Percentiles rank a stretch among this genome's conserved stretches.
These are phyloP conservation scores for Zelleria hepariella DNA, from an alignment of 2,888 invertebrate species.

Conservation along the genomic window DNA sequence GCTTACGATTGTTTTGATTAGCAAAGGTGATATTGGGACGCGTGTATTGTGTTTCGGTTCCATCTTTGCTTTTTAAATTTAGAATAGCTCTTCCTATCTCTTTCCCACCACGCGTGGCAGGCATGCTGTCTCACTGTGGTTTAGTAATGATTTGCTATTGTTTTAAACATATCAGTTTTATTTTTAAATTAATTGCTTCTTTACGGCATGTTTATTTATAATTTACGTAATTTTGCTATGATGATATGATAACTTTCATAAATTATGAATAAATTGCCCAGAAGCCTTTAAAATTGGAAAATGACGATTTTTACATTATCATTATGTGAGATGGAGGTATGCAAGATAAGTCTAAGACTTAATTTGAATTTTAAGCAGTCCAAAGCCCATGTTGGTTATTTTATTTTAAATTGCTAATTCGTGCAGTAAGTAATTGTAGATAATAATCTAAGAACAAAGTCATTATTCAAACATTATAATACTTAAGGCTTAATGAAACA, in stretches of 20 bases:
- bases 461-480: not conserved
- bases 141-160: constrained; percentile 54
- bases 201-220: constrained; percentile 2
- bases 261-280: not conserved
- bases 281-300: not conserved
- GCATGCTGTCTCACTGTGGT: constrained; percentile 38
- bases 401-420: not conserved
- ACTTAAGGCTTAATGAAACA: no score
- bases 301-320: no score
- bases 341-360: not conserved
- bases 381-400: not conserved
- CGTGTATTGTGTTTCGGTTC: constrained; percentile 66
- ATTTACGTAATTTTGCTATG: not conserved
- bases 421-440: not conserved
- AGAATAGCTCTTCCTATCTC: constrained; percentile 52
- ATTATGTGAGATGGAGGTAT: not conserved
- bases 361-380: not conserved
- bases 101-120: constrained; percentile 27
- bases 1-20: constrained; percentile 44
- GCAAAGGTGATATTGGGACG: constrained; percentile 46
- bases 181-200: constrained; percentile 33
- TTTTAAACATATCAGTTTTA: constrained; percentile 63
- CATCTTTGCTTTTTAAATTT: constrained; percentile 72
- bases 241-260: constrained; percentile 3
- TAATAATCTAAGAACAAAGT: not conserved